phyloP scores from a whole-genome alignment of 1,140 invertebrate genomes.

The Papilio aristodemus region DNA sequence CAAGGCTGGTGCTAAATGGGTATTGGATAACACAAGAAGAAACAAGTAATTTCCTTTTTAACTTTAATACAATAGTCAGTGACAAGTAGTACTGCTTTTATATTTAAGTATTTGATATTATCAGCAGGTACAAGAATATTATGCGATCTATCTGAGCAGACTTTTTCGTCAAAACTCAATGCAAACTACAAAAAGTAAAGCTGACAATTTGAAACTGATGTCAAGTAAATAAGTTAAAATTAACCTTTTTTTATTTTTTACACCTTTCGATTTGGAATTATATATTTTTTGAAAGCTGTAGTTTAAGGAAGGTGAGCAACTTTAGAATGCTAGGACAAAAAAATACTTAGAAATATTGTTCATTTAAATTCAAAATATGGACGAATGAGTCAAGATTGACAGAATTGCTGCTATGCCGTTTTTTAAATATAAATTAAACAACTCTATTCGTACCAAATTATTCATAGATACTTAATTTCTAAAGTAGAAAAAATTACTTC shows the following conservation, averaged over 20 bases:
- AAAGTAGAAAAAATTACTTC: too few relatives aligned
- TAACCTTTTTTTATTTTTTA: neutral
- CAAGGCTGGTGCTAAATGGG: conserved; percentile 49
- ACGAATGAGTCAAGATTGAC: too few relatives aligned
- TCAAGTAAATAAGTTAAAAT: conserved; percentile 9
- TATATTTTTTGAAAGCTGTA: too few relatives aligned
- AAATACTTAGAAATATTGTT: too few relatives aligned
- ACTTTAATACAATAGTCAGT: neutral
- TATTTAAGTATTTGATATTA: neutral
- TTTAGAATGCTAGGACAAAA: too few relatives aligned
- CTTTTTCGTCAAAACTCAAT: neutral
- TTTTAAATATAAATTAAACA: too few relatives aligned
- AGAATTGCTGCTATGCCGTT: too few relatives aligned
- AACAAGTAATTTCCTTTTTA: conserved; percentile 20
- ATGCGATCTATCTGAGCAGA: neutral
- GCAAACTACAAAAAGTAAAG: neutral
- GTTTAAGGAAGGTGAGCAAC: too few relatives aligned
- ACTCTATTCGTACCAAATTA: too few relatives aligned
- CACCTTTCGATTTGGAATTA: neutral
- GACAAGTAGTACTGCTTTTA: neutral
- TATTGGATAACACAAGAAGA: conserved; percentile 27
- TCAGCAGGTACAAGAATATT: neutral
- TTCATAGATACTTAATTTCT: too few relatives aligned
- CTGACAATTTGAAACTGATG: neutral
- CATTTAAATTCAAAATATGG: too few relatives aligned